These are phyloP conservation scores for Lichenostomus cassidix DNA, from an alignment of 2,113 vertebrate species.

Conservation along the genomic window DNA sequence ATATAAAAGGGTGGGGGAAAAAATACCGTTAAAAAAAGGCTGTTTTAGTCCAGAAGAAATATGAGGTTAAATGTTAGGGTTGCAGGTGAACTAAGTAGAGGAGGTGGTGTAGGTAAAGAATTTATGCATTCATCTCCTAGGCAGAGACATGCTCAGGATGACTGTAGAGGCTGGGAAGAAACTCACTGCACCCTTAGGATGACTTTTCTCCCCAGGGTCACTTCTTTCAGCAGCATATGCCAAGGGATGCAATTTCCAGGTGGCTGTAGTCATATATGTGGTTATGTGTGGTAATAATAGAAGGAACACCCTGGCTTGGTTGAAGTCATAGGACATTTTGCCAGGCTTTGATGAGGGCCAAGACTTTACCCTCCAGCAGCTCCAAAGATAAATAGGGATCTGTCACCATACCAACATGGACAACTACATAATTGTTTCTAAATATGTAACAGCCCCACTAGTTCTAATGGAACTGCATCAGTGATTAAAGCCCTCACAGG, in stretches of 20 bases:
- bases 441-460: not conserved
- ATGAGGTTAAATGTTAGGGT: not conserved
- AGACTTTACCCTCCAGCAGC: not conserved
- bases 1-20: not conserved
- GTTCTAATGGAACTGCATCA: not conserved
- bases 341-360: not conserved
- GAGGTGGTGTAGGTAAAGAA: not conserved
- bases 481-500: not conserved
- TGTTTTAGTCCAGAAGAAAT: not conserved
- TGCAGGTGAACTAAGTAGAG: not conserved
- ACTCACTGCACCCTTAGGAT: not conserved
- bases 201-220: not conserved
- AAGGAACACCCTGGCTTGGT: not conserved
- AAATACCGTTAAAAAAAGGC: not conserved
- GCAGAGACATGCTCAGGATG: fast-evolving
- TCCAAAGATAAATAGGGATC: not conserved
- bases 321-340: not conserved
- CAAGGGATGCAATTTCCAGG: not conserved
- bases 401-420: not conserved
- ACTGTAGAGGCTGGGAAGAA: not conserved
- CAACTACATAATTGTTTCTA: constrained; percentile 6
- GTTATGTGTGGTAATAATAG: not conserved
- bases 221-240: not conserved
- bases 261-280: not conserved
- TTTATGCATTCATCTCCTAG: not conserved